These are phyloP conservation scores for Bombus sylvicola DNA, from an alignment of 1,140 invertebrate species.

Conservation along the genomic window DNA sequence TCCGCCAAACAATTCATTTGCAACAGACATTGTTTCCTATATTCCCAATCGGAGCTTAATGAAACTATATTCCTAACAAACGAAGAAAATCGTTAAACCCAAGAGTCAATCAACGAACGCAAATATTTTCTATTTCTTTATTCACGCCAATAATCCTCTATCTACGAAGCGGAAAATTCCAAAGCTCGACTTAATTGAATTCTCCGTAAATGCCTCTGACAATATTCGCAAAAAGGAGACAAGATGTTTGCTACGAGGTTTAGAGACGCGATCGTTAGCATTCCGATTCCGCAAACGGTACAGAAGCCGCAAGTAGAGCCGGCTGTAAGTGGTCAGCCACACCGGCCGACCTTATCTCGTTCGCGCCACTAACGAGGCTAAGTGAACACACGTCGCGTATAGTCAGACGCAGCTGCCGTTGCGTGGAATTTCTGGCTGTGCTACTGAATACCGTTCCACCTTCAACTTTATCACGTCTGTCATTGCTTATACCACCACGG, in stretches of 20 bases:
- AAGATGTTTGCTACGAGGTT: not conserved
- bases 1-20: no score
- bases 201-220: no score
- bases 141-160: no score
- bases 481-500: no score
- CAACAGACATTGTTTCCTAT: no score
- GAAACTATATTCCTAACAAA: no score
- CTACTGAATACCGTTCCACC: constrained; percentile 1
- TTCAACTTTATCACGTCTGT: constrained; percentile 26
- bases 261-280: not conserved
- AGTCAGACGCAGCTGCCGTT: constrained; percentile 49
- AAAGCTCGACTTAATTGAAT: not conserved
- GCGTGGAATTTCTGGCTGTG: constrained; percentile 29
- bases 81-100: no score
- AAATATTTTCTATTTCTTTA: no score
- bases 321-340: constrained; percentile 63
- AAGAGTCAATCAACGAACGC: no score
- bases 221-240: not conserved
- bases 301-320: constrained; percentile 43
- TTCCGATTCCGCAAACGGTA: not conserved
- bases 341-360: constrained; percentile 55
- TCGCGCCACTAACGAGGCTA: constrained; percentile 55
- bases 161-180: not conserved
- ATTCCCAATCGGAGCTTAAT: no score
- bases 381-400: constrained; percentile 44